Base-by-base conservation (phyloP, 2,797 vertebrate species). In the Chiroxiphia lanceolata region DNA sequence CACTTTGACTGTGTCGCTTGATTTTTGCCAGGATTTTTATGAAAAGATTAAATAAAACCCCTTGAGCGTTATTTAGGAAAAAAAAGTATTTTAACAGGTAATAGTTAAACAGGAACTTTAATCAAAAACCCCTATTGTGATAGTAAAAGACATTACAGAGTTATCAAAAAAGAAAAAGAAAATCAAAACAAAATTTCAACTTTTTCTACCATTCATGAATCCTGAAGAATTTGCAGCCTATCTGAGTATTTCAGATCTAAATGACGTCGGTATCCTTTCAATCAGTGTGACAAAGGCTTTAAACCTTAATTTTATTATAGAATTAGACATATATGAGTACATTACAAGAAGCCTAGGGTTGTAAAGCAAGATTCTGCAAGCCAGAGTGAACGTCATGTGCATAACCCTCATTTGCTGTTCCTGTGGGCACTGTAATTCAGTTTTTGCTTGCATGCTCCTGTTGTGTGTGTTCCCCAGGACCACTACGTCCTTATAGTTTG, bases 81-180 rank as follows among this genome's bases (percentile, higher is more conserved):
- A 56, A 2, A 3, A 44, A 25, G 2, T 42, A 20, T 77, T 90
- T 79, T 56, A 76, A 56, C 9, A 61, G 15, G 2, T 10, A 40
- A 26, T 34, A 79, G 11, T 51, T 63, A 80, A 85, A 4, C 10
- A 20, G 3, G 9, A 71, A 4, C 19, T 81, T 74, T n/a, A 57
- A 70, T 31, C 0, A 40, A 70, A n/a, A 27, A 1, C 2, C 1
- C 1, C 3, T 33, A 34, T 16, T 45, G 5, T 34, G 42, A 79
- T 50, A 33, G 15, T 60, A 65, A 74, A 75, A 84, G 8, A 21
- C 5, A 18, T 21, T 38, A 60, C 4, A 47, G 13, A 27, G 1
- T 48, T 68, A 31, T 34, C 15, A 69, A 56, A 90, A 83, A 80
- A 57, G 10, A 72, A 10, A 45, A 65, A 65, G 16, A 59, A 85